Base-by-base conservation (phyloP, 1,140 invertebrate genomes). In the Marisa cornuarietis region DNA sequence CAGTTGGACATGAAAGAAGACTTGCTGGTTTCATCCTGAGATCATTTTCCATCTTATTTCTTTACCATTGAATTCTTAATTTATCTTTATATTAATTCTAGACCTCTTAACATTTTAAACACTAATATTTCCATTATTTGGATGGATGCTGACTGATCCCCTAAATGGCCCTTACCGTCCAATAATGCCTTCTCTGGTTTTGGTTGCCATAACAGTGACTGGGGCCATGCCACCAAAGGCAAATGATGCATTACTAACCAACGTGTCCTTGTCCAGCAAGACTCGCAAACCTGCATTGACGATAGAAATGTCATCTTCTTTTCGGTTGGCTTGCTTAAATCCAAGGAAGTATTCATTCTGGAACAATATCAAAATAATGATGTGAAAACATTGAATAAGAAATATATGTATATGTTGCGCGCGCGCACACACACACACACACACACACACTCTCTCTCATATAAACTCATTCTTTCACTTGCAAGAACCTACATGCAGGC, bases 291-390 rank as follows among this genome's bases (percentile, higher is more conserved):
- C 87, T 65, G 95, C 94, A 87, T 97, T 98, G 0, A 98, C 96
- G 83, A 98, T 98, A 16, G 97, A 95, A 84, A 98, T 98, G 90
- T 99, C 97, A 90, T 98, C 97, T 84, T 98, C 97, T 83, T 95
- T 92, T 75, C 97, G 92, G 86, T 94, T 95, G 0, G 97, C 94
- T 93, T 98, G 97, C 90, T 99, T 99, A 85, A 95, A 98, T n/a
- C 96, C 95, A 82, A 94, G 93, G 86, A 98, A 85, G 75, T 83
- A 84, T 63, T 98, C 95, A 86, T 94, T 92, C 89, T 93, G 84
- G 68, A 79, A 68, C 0, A 54, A 76, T 4, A 51, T 61, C 13
- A 61, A 42, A 68, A 26, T 18, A 8, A 10, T 22, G 54, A 24
- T 58, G n/a, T 62, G 3, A 75, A 18, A n/a, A 11, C 10, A 13